Evolutionary conservation across 2,797 vertebrate species (phyloP), one percentile per base, ranked within the genome.

Genomic region (Pachyuromys duprasi): DNA sequence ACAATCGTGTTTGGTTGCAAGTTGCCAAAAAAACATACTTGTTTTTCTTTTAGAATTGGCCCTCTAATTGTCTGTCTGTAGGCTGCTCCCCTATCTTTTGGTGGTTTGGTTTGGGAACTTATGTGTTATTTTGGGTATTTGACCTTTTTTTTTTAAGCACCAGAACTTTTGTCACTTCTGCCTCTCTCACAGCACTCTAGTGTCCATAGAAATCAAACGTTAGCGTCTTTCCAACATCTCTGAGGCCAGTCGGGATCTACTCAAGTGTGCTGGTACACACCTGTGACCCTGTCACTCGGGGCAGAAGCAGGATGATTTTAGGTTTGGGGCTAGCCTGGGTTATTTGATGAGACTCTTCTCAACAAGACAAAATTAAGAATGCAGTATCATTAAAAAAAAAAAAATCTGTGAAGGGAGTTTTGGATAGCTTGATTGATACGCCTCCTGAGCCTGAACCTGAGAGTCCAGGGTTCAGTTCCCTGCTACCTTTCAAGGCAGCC

Each of bases 1-100:
- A 97, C 96, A 95, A 82, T 96, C 80, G 1, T 81, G 42, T 80
- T 97, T 94, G 92, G 82, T 97, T 95, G 42, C 84, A 93, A 95
- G 74, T 94, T 96, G 95, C 97, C 96, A 95, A 97, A 94, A 94
- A 95, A 55, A 12, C 76, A 55, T 53, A 42, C 89, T 62, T 93
- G 63, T 94, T 96, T 55, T 94, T 45, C 55, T 87, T 84, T 65
- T 95, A 84, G 92, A 95, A 72, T 67, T 60, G 91, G 78, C 49
- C 36, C 63, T 90, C 78, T 31, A 81, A 81, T 97, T 94, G 89
- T 65, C 76, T n/a, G 42, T 78, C 31, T 86, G 28, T 65, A 86
- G 78, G 63, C 90, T 94, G 53, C 80, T 42, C 53, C 69, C 45
- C 8, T 36, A 31, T 8, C 90, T 55, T 53, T 33, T 8, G 1